These are phyloP conservation scores for Patella ulyssiponensis DNA, from an alignment of 2,888 invertebrate genomes.

Conservation along the genomic window DNA sequence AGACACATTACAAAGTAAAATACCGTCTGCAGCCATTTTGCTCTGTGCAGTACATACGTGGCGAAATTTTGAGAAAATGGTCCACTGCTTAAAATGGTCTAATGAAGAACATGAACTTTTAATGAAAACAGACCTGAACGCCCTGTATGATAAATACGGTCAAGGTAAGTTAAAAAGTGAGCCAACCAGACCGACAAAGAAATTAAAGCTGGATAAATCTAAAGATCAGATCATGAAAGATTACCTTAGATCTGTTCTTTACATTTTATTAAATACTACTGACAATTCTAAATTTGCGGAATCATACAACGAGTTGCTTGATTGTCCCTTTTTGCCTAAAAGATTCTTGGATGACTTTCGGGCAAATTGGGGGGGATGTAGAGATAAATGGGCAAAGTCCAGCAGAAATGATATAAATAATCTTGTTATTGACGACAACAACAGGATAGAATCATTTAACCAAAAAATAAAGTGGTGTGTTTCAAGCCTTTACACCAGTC, in stretches of 20 bases:
- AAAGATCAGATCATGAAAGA: constrained; percentile 1
- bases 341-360: background rate
- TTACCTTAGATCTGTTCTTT: background rate
- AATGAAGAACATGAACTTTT: background rate
- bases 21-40: background rate
- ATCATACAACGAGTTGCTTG: constrained; percentile 1
- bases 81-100: background rate
- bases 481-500: background rate
- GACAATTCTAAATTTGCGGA: background rate
- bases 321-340: background rate
- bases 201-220: background rate
- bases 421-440: background rate
- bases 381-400: background rate
- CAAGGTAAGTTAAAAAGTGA: too few species aligned
- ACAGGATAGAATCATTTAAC: constrained; percentile 8
- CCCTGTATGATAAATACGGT: too few species aligned
- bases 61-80: background rate
- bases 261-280: background rate
- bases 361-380: background rate
- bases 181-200: too few species aligned
- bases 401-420: background rate
- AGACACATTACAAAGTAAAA: background rate
- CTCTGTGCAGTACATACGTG: background rate
- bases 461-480: background rate
- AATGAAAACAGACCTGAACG: background rate